These are phyloP conservation scores for Carettochelys insculpta DNA, from an alignment of 2,113 vertebrate species.

Conservation along the genomic window DNA sequence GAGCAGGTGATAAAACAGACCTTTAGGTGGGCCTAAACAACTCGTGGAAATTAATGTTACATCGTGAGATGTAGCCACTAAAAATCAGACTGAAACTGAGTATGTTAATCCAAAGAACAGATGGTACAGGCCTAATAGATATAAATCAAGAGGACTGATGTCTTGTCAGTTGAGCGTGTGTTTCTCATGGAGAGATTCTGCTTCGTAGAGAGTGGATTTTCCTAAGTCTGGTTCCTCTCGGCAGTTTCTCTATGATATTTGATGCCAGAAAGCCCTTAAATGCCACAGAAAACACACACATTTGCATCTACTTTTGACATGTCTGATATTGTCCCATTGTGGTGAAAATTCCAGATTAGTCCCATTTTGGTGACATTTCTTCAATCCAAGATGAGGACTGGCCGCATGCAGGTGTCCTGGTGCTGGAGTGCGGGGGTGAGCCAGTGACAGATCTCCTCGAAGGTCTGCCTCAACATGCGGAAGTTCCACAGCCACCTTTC, in stretches of 20 bases:
- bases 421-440: no score
- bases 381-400: constrained; percentile 8
- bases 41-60: neutral
- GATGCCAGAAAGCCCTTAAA: constrained; percentile 53
- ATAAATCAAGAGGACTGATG: neutral
- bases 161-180: constrained; percentile 26
- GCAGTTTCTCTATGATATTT: constrained; percentile 55
- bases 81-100: neutral
- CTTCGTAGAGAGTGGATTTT: constrained; percentile 39
- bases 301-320: constrained; percentile 13
- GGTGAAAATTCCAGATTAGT: neutral
- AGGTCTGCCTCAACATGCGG: no score
- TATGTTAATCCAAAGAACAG: neutral
- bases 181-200: constrained; percentile 2
- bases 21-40: neutral
- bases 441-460: no score
- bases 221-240: constrained; percentile 49
- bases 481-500: no score
- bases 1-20: neutral
- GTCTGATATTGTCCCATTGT: neutral
- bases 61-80: neutral
- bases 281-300: constrained; percentile 15
- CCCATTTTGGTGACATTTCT: neutral
- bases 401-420: no score
- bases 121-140: neutral